A percentile compares a stretch with the other conserved stretches of the same genome.
Conservation (phyloP, 2,888 invertebrate genomes). For the Oscheius sp. region DNA sequence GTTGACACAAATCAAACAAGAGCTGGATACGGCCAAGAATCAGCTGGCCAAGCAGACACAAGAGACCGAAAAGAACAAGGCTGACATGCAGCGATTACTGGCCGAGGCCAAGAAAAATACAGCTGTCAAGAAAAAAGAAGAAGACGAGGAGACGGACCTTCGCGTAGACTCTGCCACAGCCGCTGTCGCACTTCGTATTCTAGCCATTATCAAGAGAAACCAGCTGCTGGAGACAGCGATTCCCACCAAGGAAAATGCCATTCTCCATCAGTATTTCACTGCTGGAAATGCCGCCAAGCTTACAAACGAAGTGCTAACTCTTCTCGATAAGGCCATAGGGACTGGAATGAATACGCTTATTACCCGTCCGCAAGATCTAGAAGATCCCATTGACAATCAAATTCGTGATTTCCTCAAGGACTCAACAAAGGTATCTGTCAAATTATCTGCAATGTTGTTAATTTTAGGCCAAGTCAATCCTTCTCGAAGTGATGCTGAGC, state of each 20-base stretch:
- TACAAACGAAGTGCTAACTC: constrained; percentile 15
- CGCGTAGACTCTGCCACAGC: background rate
- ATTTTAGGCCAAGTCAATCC: background rate
- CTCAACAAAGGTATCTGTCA: background rate
- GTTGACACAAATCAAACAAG: constrained; percentile 4
- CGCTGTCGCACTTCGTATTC: constrained; percentile 13
- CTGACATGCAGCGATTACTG: constrained; percentile 2
- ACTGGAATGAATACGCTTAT: constrained; percentile 18
- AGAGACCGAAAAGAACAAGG: constrained; percentile 12
- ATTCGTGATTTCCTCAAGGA: constrained; percentile 8
- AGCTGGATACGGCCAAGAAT: constrained; percentile 5
- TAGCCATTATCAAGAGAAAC: constrained; percentile 23
- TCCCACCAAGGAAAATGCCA: constrained; percentile 8
- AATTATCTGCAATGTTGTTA: background rate
- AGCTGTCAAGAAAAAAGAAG: too few relatives aligned
- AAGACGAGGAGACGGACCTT: background rate
- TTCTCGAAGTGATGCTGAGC: constrained; percentile 11
- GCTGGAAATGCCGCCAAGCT: background rate
- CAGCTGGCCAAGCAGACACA: background rate
- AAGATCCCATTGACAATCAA: constrained; percentile 25
- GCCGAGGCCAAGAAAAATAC: background rate
- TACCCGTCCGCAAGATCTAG: constrained; percentile 24
- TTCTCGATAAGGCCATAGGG: constrained; percentile 23
- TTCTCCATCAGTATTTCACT: constrained; percentile 7
- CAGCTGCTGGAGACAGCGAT: constrained; percentile 27